Percentiles rank a stretch among this genome's conserved stretches.
phyloP scores from a whole-genome alignment of 2,888 invertebrate species.

The Troilus luridus region DNA sequence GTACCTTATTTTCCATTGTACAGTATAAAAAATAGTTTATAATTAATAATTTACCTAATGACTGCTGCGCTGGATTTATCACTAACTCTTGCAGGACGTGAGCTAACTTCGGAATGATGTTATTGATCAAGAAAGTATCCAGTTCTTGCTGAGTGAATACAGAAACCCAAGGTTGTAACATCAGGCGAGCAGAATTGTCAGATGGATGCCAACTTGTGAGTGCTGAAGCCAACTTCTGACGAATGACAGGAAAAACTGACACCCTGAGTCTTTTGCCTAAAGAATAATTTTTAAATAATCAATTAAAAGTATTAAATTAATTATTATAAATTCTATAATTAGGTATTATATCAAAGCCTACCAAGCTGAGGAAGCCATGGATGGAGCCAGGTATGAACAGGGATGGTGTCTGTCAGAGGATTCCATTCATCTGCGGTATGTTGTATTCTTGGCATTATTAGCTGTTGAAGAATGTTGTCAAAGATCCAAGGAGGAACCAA shows the following conservation, averaged over 20 bases:
- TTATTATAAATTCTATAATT: not conserved
- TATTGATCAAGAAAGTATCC: slow-evolving; percentile 85
- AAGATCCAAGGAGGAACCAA: slow-evolving; percentile 87
- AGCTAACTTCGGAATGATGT: slow-evolving; percentile 91
- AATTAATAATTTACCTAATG: slow-evolving; percentile 71
- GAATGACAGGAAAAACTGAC: slow-evolving; percentile 88
- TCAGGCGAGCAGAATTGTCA: slow-evolving; percentile 91
- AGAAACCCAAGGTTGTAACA: slow-evolving; percentile 90
- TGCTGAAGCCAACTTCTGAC: slow-evolving; percentile 91
- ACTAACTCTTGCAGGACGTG: slow-evolving; percentile 73
- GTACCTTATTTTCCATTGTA: not conserved
- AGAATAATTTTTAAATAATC: not conserved
- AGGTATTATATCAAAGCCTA: slow-evolving; percentile 66
- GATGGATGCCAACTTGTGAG: slow-evolving; percentile 96
- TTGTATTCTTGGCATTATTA: slow-evolving; percentile 82
- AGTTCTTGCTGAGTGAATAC: slow-evolving; percentile 84
- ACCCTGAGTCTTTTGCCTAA: slow-evolving; percentile 72
- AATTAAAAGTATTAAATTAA: not conserved
- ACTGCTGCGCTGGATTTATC: slow-evolving; percentile 82
- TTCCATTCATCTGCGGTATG: slow-evolving; percentile 92
- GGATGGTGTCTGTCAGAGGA: slow-evolving; percentile 93
- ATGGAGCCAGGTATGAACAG: slow-evolving; percentile 96
- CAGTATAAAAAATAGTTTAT: too few species aligned
- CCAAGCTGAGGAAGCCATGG: slow-evolving; percentile 94
- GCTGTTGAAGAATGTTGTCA: slow-evolving; percentile 85